Conservation (phyloP, 2,113 vertebrate genomes). For the Triplophysa rosa region DNA sequence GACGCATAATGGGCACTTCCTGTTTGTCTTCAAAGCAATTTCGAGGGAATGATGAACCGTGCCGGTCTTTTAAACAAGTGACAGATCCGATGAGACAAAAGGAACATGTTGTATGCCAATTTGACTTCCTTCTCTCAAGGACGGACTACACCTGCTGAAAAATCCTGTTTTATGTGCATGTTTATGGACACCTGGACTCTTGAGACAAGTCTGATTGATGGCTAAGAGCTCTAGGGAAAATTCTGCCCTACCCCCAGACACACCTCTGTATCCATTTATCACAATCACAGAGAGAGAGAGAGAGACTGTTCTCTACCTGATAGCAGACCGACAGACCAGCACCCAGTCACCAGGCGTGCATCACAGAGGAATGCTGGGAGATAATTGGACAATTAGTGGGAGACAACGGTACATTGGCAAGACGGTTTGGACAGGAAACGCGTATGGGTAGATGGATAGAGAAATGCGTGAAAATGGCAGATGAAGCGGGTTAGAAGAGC, state of each 20-base stretch:
- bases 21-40: constrained; percentile 18
- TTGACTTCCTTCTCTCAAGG: constrained; percentile 70
- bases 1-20: constrained; percentile 28
- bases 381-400: constrained; percentile 44
- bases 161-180: constrained; percentile 69
- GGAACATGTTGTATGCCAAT: constrained; percentile 65
- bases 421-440: constrained; percentile 20
- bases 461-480: constrained; percentile 9
- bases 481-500: constrained; percentile 3
- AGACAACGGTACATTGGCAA: constrained; percentile 21
- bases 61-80: constrained; percentile 56
- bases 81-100: constrained; percentile 53
- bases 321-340: background rate
- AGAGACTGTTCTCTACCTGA: background rate
- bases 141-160: constrained; percentile 72
- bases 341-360: constrained; percentile 10
- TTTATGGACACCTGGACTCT: constrained; percentile 67
- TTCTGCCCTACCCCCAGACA: constrained; percentile 60
- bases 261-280: constrained; percentile 68
- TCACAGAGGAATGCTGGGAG: constrained; percentile 15
- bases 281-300: constrained; percentile 55
- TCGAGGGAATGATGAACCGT: constrained; percentile 2
- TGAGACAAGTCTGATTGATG: constrained; percentile 64
- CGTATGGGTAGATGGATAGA: constrained; percentile 28
- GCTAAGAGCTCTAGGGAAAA: constrained; percentile 58